Evolutionary conservation across 2,797 vertebrate genomes (phyloP).

Genomic region (Ispidina picta): DNA sequence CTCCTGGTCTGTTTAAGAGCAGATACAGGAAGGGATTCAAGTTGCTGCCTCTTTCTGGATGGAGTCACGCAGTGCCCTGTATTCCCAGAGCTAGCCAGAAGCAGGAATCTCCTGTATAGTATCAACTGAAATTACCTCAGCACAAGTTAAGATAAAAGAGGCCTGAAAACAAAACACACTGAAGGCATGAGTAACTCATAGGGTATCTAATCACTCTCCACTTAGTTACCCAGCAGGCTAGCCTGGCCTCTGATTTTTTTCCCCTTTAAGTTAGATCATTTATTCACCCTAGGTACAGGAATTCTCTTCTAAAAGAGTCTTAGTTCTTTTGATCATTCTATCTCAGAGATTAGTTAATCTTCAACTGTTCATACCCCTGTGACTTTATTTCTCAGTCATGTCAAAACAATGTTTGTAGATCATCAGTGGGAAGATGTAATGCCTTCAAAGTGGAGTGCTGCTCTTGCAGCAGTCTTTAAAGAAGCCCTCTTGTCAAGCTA

Average conservation of each 20-base stretch:
- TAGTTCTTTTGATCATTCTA: constrained; percentile 31
- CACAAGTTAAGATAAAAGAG: constrained; percentile 35
- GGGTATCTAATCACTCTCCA: neutral
- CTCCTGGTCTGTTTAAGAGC: neutral
- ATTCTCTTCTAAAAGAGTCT: neutral
- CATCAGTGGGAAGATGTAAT: neutral
- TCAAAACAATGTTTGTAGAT: neutral
- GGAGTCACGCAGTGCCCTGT: neutral
- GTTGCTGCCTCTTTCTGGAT: neutral
- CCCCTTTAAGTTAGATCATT: neutral
- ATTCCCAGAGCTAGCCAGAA: neutral
- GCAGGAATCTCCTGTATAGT: neutral
- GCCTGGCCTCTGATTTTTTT: neutral
- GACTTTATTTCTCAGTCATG: constrained; percentile 24
- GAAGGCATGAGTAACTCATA: constrained; percentile 14
- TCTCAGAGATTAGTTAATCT: constrained; percentile 35
- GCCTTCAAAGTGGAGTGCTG: neutral
- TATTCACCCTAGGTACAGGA: neutral
- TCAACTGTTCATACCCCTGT: constrained; percentile 13
- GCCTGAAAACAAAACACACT: constrained; percentile 5
- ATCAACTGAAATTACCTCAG: constrained; percentile 32
- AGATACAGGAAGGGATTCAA: neutral
- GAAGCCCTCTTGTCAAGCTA: neutral
- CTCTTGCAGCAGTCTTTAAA: neutral
- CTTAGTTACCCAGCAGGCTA: neutral